Evolutionary conservation across 2,113 vertebrate genomes (phyloP).

Genomic region (Scophthalmus maximus): DNA sequence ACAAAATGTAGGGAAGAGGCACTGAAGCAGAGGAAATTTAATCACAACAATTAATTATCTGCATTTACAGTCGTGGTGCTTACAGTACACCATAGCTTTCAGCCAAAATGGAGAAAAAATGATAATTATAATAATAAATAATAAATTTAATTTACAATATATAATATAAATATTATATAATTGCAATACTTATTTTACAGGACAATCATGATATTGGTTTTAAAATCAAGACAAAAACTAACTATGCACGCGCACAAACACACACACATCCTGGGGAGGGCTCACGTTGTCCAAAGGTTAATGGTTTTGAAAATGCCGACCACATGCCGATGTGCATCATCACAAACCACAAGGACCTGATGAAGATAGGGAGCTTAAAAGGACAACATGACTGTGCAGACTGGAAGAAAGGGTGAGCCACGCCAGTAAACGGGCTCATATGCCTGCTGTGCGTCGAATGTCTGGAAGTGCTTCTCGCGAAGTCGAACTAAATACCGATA

Average conservation of each 20-base stretch:
- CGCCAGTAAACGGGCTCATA: conserved; percentile 13
- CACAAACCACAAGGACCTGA: conserved; percentile 44
- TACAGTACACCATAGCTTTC: no score
- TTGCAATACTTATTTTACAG: not conserved
- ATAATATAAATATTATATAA: no score
- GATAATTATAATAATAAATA: no score
- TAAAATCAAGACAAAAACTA: conserved; percentile 1
- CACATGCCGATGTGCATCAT: conserved; percentile 56
- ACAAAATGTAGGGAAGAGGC: conserved; percentile 12
- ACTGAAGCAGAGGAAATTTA: not conserved
- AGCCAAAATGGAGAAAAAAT: not conserved
- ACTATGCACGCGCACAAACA: not conserved
- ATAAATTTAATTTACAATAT: no score
- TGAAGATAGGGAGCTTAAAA: conserved; percentile 48
- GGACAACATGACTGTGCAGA: conserved; percentile 54
- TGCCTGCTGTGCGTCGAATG: not conserved
- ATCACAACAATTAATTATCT: not conserved
- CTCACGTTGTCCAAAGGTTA: conserved; percentile 56
- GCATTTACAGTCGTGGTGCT: no score
- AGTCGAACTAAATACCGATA: conserved; percentile 32
- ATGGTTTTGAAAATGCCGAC: conserved; percentile 56
- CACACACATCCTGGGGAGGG: conserved; percentile 22
- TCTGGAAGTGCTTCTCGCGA: conserved; percentile 28
- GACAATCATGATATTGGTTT: not conserved
- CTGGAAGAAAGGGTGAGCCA: conserved; percentile 18